These are phyloP conservation scores for Streptopelia turtur DNA, from an alignment of 2,797 vertebrate genomes.

Conservation along the genomic window DNA sequence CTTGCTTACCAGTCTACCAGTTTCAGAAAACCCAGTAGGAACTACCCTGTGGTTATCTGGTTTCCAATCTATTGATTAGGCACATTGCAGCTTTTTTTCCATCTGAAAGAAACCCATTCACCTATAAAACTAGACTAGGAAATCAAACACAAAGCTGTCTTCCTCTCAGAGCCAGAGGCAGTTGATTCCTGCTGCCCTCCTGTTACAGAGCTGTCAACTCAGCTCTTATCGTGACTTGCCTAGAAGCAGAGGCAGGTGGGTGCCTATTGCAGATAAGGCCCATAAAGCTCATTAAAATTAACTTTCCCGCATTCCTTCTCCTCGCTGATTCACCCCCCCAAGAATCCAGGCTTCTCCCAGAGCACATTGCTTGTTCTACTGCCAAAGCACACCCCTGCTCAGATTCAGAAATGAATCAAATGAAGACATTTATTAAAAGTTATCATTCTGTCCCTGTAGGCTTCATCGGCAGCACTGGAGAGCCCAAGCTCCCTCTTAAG, in stretches of 20 bases:
- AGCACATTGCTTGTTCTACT: not conserved
- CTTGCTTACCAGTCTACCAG: not conserved
- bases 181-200: not conserved
- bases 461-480: not conserved
- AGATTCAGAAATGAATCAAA: constrained; percentile 14
- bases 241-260: not conserved
- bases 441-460: not conserved
- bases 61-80: not conserved
- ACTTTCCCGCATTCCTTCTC: constrained; percentile 20
- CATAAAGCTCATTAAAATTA: not conserved
- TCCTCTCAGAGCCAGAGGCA: not conserved
- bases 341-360: not conserved
- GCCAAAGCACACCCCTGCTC: constrained; percentile 28
- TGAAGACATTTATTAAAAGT: constrained; percentile 11
- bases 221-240: not conserved
- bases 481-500: not conserved
- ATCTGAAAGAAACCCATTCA: not conserved
- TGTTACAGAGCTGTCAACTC: not conserved
- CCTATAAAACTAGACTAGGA: not conserved
- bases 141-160: not conserved
- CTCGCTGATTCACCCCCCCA: not conserved
- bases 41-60: not conserved
- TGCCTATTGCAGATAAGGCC: constrained; percentile 1
- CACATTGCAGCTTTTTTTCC: not conserved
- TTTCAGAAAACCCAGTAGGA: not conserved